phyloP scores from a whole-genome alignment of 2,797 vertebrate genomes.

The Paramormyrops hopkinsi region DNA sequence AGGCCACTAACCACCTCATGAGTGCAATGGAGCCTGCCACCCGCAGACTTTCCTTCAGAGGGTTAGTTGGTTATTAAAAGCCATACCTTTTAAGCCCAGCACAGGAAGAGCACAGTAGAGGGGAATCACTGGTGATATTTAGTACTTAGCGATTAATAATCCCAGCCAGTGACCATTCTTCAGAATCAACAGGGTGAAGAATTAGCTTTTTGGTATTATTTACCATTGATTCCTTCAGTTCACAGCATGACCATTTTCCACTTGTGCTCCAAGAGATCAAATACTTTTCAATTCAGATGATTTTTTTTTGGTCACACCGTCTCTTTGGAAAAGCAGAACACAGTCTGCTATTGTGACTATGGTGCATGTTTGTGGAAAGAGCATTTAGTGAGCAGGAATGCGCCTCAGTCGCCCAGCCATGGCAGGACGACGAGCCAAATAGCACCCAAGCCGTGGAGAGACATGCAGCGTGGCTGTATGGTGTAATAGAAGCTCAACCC shows the following conservation, averaged over 20 bases:
- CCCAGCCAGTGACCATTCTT: neutral
- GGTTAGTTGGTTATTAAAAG: constrained; percentile 5
- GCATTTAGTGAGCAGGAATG: neutral
- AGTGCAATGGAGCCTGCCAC: neutral
- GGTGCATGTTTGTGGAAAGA: neutral
- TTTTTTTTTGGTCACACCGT: neutral
- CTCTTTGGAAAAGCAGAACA: neutral
- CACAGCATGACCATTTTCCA: neutral
- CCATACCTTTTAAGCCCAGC: neutral
- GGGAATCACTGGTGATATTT: neutral
- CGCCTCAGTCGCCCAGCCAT: neutral
- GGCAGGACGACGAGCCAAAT: neutral
- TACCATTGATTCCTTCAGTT: neutral
- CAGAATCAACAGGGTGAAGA: neutral
- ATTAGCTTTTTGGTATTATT: neutral
- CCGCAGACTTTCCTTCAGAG: neutral
- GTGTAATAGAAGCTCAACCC: neutral
- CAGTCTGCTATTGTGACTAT: neutral
- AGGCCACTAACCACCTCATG: neutral
- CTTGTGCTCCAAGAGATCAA: neutral
- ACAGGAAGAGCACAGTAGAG: constrained; percentile 2
- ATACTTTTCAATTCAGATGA: neutral
- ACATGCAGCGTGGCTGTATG: neutral
- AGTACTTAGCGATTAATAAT: neutral
- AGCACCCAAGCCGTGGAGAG: neutral